Percentiles rank a stretch among this genome's conserved stretches.
phyloP scores from a whole-genome alignment of 37 sponge, comb jelly and placozoan species.

The Hormiphora californensis region DNA sequence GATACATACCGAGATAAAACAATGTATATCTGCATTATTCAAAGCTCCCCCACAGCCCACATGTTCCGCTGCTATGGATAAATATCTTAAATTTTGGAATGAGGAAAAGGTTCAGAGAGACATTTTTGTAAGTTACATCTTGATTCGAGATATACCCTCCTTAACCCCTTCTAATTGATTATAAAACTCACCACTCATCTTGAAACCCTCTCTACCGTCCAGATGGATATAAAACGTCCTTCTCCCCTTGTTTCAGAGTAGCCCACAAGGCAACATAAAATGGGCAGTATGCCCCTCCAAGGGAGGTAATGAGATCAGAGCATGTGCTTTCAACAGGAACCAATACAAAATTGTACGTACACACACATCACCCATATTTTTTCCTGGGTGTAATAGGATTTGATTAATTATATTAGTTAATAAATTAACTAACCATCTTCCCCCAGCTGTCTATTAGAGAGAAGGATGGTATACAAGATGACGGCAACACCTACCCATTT shows the following conservation, averaged over 20 bases:
- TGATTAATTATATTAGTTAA: no score
- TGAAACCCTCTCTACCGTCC: no score
- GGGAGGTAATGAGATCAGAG: not conserved
- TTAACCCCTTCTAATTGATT: no score
- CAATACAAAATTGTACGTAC: slow-evolving; percentile 40
- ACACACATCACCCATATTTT: no score
- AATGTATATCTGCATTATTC: no score
- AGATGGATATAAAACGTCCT: no score
- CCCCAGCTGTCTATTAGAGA: not conserved
- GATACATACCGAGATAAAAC: no score
- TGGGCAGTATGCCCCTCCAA: slow-evolving; percentile 22
- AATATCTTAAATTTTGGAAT: slow-evolving; percentile 36
- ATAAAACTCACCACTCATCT: no score
- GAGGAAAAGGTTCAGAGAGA: slow-evolving; percentile 36
- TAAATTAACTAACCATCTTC: no score
- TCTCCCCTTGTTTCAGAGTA: slow-evolving; percentile 46
- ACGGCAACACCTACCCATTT: slow-evolving; percentile 24
- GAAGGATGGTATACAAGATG: slow-evolving; percentile 11
- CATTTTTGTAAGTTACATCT: slow-evolving; percentile 28
- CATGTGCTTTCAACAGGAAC: slow-evolving; percentile 3
- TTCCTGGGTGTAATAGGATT: no score
- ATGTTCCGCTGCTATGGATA: slow-evolving; percentile 36
- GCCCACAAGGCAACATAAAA: slow-evolving; percentile 37
- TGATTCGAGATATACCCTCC: no score
- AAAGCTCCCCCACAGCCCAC: no score